A percentile compares a stretch with the other conserved stretches of the same genome.
Conservation (phyloP, 2,888 invertebrate species). For the Pycnomerus fuliginosus region DNA sequence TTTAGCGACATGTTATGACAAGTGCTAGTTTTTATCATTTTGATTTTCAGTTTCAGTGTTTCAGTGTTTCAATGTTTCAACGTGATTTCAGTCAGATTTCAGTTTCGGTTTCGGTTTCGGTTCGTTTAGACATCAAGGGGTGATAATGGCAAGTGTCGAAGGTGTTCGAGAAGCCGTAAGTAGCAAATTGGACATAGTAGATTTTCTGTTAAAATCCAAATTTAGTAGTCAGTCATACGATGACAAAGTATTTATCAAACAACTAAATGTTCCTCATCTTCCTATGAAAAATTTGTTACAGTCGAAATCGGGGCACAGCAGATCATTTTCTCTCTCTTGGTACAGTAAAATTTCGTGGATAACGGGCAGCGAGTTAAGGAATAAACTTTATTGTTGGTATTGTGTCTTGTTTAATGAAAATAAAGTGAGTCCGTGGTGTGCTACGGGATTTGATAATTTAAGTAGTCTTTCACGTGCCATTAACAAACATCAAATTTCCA, state of each 20-base stretch:
- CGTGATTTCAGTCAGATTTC: too few species aligned
- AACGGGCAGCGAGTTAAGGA: neutral
- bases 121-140: too few species aligned
- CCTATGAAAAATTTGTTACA: neutral
- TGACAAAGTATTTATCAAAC: neutral
- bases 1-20: too few species aligned
- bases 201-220: neutral
- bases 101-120: too few species aligned
- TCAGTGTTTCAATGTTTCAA: too few species aligned
- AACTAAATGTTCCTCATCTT: neutral
- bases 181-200: neutral
- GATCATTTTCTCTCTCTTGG: neutral
- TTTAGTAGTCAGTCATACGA: neutral
- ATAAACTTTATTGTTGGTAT: neutral
- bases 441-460: constrained; percentile 9
- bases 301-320: neutral
- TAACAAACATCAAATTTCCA: constrained; percentile 10
- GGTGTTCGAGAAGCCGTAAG: neutral
- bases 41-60: too few species aligned
- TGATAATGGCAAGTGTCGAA: too few species aligned
- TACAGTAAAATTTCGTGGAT: neutral
- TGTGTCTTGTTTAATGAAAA: neutral
- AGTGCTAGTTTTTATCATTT: too few species aligned
- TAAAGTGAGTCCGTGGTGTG: constrained; percentile 1
- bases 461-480: constrained; percentile 7